Base-by-base conservation (phyloP, 2,888 invertebrate genomes). In the Eledona agricola region DNA sequence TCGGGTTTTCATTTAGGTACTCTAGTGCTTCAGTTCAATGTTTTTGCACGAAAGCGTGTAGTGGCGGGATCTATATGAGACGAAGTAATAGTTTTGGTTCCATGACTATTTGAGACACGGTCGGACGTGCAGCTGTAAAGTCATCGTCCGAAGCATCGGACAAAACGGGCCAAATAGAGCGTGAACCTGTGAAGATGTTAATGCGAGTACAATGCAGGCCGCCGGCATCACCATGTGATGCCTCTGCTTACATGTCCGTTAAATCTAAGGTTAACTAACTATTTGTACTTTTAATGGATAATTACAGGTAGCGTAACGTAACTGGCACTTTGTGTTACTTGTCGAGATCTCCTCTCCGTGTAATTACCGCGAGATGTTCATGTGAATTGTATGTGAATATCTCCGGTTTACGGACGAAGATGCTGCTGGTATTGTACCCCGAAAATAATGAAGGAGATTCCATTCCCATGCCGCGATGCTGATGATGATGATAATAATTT, bases 241-340 rank as follows among this genome's bases (percentile, higher is more conserved):
- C 19, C n/a, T 7, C 32, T n/a, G 35, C 19, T 25, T 40, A 42
- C 50, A 34, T 50, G 42, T 10, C 34, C 43, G 42, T 35, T 43
- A 35, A 51, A 35, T 51, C 43, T 51, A 43, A 51, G 51, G 51
- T 51, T 51, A 51, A 51, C 51, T 37, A 45, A 51, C 34, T 61
- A 59, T 63, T 63, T 63, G 63, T 61, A 58, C 58, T 56, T 61
- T 60, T 62, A 60, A 61, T 59, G 54, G 58, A 59, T 62, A 63
- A 59, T 61, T 63, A 59, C 57, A 55, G 62, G 62, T 62, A 59
- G 60, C 59, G 58, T 52, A 43, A 46, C 54, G 51, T 42, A 57
- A 57, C 51, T 46, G 40, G 43, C 45, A 49, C 38, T 58, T 58
- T 52, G 46, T 45, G 51, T 40, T 10, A 20, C 34, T 40, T 46